Conservation (phyloP, 2,888 invertebrate species). For the Neocrepidodera transversa region DNA sequence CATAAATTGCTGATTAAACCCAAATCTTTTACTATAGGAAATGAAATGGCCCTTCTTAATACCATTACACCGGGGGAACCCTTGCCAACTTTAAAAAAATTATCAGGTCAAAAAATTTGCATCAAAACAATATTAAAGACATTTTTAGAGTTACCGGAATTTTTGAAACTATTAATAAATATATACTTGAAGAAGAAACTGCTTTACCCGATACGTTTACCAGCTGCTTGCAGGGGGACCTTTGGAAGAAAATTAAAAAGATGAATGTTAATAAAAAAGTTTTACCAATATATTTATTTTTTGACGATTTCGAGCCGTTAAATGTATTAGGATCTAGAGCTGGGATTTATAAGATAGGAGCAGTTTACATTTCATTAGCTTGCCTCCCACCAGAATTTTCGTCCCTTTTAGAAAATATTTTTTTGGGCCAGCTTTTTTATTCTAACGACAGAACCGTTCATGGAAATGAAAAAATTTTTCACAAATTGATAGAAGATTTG, state of each 20-base stretch:
- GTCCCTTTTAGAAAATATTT: conserved; percentile 34
- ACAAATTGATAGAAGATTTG: conserved; percentile 31
- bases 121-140: background rate
- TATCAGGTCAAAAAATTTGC: background rate
- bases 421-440: conserved; percentile 27
- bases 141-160: background rate
- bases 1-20: background rate
- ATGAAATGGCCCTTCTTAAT: too few relatives aligned
- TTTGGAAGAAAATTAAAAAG: background rate
- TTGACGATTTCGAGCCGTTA: conserved; percentile 9
- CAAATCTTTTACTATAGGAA: background rate
- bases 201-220: background rate
- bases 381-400: conserved; percentile 27
- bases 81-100: background rate
- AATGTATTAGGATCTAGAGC: conserved; percentile 12
- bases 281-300: background rate
- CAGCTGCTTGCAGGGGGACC: background rate
- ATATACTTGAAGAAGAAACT: background rate
- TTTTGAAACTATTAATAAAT: background rate
- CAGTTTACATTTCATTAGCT: conserved; percentile 21
- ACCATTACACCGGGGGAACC: background rate
- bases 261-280: background rate
- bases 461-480: conserved; percentile 33
- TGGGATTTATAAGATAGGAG: conserved; percentile 16
- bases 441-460: conserved; percentile 23